Conservation (phyloP, 2,888 invertebrate species). For the Yponomeuta plumbellus region DNA sequence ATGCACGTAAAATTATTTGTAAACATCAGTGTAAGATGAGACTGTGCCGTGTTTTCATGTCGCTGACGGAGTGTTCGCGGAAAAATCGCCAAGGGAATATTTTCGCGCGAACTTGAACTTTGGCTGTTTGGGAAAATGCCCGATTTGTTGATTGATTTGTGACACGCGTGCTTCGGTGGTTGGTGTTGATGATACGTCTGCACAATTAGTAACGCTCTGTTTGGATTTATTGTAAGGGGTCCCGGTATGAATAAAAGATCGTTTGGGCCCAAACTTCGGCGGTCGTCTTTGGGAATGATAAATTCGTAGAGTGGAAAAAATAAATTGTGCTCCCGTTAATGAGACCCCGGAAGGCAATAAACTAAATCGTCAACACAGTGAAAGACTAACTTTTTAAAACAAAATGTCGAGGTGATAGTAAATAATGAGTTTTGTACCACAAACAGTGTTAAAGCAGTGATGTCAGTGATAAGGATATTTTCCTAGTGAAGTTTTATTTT, state of each 20-base stretch:
- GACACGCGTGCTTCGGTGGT: conserved; percentile 49
- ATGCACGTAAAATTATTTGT: conserved; percentile 11
- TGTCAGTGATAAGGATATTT: conserved; percentile 13
- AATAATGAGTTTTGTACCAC: conserved; percentile 19
- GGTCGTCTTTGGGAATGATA: conserved; percentile 45
- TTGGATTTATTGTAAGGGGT: conserved; percentile 57
- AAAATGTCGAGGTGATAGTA: conserved; percentile 24
- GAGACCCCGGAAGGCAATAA: conserved; percentile 34
- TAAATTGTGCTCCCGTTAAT: conserved; percentile 40
- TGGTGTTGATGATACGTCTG: conserved; percentile 64
- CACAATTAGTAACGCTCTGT: conserved; percentile 64
- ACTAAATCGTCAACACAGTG: conserved; percentile 48
- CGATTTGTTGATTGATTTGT: conserved; percentile 59
- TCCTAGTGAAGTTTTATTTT: background rate
- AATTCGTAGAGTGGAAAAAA: conserved; percentile 41
- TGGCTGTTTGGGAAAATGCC: conserved; percentile 30
- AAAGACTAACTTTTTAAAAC: conserved; percentile 17
- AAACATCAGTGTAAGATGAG: conserved; percentile 14
- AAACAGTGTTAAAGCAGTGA: conserved; percentile 22
- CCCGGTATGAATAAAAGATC: conserved; percentile 62
- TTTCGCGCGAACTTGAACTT: conserved; percentile 67
- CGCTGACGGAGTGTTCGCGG: conserved; percentile 27
- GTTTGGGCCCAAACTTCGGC: conserved; percentile 41
- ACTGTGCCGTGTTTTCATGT: conserved; percentile 11
- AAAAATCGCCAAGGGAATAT: conserved; percentile 26